Evolutionary conservation across 53 echinoderm and acorn worm genomes (phyloP), one percentile per base, ranked within the genome.

Genomic region (Holothuria leucospilota): DNA sequence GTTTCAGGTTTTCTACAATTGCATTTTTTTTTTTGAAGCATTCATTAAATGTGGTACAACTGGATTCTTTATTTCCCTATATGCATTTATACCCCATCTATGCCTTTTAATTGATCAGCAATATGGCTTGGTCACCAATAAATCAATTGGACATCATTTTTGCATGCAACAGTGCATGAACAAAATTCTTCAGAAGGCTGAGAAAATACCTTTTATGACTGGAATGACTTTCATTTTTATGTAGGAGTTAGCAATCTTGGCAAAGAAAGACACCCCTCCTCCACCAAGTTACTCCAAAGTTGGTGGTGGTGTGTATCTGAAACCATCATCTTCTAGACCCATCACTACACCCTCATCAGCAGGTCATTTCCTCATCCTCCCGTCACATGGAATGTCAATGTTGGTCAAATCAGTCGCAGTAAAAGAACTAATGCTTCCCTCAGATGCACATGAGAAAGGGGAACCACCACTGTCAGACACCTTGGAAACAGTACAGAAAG

Each of bases 321-420:
- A 66, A 51, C 59, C 51, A 56, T 56, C 42, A 20, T 29, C 59
- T n/a, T 80, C 42, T 8, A 52, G n/a, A 10, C 5, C 80, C 8
- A 28, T 1, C 2, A 13, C 60, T 8, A 25, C 88, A 2, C 84
- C 91, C 8, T 70, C 63, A 46, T 92, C 96, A 15, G 74, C 34
- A 23, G 96, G 96, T 51, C 93, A 94, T 60, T 96, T 94, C 70
- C 38, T 94, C 42, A 69, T 96, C 65, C 74, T 94, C 12, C 96
- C 96, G 1, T 94, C 96, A 14, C 89, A 88, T 8, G 59, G 89
- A 20, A 64, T 83, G 82, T 88, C 92, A 21, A 89, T 96, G 41
- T 89, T 96, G 25, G 85, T 96, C 49, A 94, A 92, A 58, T 91
- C 96, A 11, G 69, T 96, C 4, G 96, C 96, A 14, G 75, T 75